phyloP scores from a whole-genome alignment of 1,140 invertebrate species.

The Ruditapes philippinarum region DNA sequence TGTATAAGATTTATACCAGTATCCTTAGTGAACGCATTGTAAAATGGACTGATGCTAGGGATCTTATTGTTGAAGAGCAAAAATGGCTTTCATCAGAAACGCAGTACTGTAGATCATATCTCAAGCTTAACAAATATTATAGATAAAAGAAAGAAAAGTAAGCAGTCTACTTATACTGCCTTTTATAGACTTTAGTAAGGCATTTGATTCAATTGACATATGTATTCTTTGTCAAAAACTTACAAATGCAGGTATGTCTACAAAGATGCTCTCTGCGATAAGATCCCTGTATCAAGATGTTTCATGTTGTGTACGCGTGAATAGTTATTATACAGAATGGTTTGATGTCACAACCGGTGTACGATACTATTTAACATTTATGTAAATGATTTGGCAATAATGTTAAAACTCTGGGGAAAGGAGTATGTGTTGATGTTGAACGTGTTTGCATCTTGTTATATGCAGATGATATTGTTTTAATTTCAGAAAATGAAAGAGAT shows the following conservation, averaged over 20 bases:
- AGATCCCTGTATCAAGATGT: neutral
- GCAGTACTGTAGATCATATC: neutral
- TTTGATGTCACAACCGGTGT: neutral
- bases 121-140: neutral
- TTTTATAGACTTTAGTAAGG: neutral
- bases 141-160: neutral
- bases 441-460: slow-evolving; percentile 38
- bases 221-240: neutral
- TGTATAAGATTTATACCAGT: neutral
- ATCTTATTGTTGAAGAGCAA: slow-evolving; percentile 7
- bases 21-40: neutral
- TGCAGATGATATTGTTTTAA: slow-evolving; percentile 10
- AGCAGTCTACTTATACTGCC: neutral
- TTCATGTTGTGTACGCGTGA: neutral
- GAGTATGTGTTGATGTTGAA: neutral
- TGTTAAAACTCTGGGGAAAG: too few species aligned
- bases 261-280: neutral
- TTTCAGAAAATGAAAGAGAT: neutral
- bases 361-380: slow-evolving; percentile 2
- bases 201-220: neutral
- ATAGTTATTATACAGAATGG: neutral
- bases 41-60: neutral
- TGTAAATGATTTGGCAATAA: slow-evolving; percentile 33
- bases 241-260: neutral
- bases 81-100: neutral